Percentiles rank a stretch among this genome's conserved stretches.
These are phyloP conservation scores for Littorina saxatilis DNA, from an alignment of 1,140 invertebrate genomes.

Conservation along the genomic window DNA sequence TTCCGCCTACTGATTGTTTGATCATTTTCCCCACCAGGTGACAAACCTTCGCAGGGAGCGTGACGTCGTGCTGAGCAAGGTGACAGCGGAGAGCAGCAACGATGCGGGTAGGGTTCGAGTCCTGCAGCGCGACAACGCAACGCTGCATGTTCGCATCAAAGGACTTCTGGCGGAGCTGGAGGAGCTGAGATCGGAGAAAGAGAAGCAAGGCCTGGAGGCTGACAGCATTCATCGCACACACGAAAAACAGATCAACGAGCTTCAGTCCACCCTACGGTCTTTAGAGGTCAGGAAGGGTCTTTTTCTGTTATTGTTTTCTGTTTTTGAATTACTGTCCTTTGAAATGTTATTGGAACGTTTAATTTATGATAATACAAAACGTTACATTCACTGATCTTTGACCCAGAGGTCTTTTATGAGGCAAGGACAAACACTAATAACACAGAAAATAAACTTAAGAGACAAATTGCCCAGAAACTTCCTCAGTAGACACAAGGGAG, in stretches of 20 bases:
- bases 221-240: constrained; percentile 67
- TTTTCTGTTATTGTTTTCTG: not conserved
- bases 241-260: constrained; percentile 69
- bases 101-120: constrained; percentile 69
- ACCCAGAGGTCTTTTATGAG: constrained; percentile 7
- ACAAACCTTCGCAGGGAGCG: constrained; percentile 72
- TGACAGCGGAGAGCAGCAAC: constrained; percentile 64
- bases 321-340: too few relatives aligned
- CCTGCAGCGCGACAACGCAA: constrained; percentile 73
- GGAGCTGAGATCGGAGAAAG: constrained; percentile 69
- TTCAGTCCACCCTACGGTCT: constrained; percentile 65
- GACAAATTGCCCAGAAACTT: too few relatives aligned
- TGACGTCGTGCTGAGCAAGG: constrained; percentile 64
- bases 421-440: not conserved
- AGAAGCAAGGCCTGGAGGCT: constrained; percentile 68
- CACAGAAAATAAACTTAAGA: too few relatives aligned
- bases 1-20: too few relatives aligned
- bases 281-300: constrained; percentile 66
- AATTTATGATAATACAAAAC: too few relatives aligned
- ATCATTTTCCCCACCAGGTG: constrained; percentile 60
- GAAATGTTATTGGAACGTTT: too few relatives aligned
- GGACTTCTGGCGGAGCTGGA: constrained; percentile 72
- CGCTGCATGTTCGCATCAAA: constrained; percentile 69
- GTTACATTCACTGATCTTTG: too few relatives aligned
- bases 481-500: too few relatives aligned